Evolutionary conservation across 2,113 vertebrate genomes (phyloP).

Genomic region (Semnornis frantzii): DNA sequence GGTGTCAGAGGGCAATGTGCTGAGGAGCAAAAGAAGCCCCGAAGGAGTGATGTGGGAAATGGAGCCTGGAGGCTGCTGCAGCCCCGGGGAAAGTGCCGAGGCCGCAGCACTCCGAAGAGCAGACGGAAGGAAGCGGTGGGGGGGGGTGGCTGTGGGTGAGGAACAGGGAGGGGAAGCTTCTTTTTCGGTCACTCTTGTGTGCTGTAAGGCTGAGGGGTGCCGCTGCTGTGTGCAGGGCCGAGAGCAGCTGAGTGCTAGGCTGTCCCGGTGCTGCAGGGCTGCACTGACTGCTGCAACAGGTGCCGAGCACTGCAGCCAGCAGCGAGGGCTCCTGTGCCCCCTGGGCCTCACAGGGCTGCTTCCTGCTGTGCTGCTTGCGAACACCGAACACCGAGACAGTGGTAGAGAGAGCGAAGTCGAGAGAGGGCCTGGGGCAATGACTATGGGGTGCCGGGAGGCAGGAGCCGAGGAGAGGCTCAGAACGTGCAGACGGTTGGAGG

Average conservation of each 20-base stretch:
- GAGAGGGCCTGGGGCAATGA: neutral
- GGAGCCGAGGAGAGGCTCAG: neutral
- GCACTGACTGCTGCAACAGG: neutral
- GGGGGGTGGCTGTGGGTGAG: neutral
- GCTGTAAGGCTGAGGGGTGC: neutral
- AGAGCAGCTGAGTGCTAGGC: neutral
- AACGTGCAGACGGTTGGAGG: neutral
- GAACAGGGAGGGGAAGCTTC: neutral
- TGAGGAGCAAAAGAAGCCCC: neutral
- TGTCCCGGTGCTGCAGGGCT: neutral
- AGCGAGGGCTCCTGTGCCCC: neutral
- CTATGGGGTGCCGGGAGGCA: neutral
- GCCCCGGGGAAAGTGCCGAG: neutral
- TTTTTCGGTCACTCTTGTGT: neutral
- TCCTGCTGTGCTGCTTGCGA: neutral
- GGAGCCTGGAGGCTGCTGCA: neutral
- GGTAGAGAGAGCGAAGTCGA: neutral
- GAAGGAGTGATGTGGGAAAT: neutral
- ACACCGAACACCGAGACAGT: neutral
- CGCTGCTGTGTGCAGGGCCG: neutral
- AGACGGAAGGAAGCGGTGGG: neutral
- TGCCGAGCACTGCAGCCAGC: rapidly evolving
- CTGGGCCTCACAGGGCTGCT: neutral
- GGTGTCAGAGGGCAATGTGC: neutral
- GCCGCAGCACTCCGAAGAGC: neutral